phyloP scores from a whole-genome alignment of 2,888 invertebrate genomes.

The Andrena bucephala region DNA sequence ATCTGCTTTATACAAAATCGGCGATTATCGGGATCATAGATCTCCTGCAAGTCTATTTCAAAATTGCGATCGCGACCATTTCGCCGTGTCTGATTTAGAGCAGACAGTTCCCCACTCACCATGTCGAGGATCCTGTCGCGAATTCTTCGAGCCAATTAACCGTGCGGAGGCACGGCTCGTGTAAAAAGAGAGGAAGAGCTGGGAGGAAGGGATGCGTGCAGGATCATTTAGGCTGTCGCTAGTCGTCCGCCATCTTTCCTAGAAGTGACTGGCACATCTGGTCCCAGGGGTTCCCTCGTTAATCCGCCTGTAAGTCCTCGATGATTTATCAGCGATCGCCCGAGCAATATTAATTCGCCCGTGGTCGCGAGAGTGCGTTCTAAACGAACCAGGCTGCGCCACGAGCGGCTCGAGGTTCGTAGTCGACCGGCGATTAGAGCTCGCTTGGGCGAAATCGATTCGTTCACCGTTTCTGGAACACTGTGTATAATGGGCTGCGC shows the following conservation, averaged over 20 bases:
- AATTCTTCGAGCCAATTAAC: conserved; percentile 33
- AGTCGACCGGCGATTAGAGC: background rate
- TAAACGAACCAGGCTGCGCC: background rate
- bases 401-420: background rate
- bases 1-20: background rate
- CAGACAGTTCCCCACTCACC: background rate
- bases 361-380: conserved; percentile 6
- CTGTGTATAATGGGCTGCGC: conserved; percentile 38
- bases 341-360: conserved; percentile 45
- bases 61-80: background rate
- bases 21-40: background rate
- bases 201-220: conserved; percentile 25
- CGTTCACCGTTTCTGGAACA: conserved; percentile 33
- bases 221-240: conserved; percentile 40
- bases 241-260: conserved; percentile 55
- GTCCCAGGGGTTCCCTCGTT: conserved; percentile 53
- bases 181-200: conserved; percentile 12
- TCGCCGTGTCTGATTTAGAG: conserved; percentile 1
- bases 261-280: conserved; percentile 69
- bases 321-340: conserved; percentile 58
- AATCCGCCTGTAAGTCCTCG: conserved; percentile 55
- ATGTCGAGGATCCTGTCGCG: conserved; percentile 8
- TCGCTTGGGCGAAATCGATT: conserved; percentile 36
- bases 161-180: background rate
- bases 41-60: background rate